Conservation (phyloP, 2,888 invertebrate species). For the Microchrysa polita region DNA sequence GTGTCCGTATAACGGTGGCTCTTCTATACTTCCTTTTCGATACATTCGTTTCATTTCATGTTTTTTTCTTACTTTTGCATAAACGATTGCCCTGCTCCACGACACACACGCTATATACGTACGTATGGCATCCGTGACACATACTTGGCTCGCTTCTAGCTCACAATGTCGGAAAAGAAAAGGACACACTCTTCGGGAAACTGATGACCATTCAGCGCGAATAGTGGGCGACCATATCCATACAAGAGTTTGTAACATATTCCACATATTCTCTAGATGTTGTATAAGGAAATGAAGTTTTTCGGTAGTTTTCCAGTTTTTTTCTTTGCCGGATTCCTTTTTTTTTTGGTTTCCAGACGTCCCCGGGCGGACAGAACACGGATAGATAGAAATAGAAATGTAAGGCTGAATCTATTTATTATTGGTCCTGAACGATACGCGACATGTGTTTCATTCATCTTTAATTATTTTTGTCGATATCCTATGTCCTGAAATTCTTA, state of each 20-base stretch:
- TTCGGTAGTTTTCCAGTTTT: slow-evolving; percentile 5
- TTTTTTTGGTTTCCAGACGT: background rate
- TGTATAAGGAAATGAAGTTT: slow-evolving; percentile 28
- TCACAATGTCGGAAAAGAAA: background rate
- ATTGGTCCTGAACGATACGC: background rate
- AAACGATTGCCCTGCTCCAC: slow-evolving; percentile 44
- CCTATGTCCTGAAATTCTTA: background rate
- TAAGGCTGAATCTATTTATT: background rate
- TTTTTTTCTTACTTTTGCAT: slow-evolving; percentile 55
- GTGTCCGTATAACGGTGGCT: slow-evolving; percentile 18
- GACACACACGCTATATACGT: slow-evolving; percentile 22
- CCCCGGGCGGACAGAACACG: background rate
- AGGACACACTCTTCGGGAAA: background rate
- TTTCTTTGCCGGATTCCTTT: too few species aligned
- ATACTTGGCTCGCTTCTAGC: background rate
- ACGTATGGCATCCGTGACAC: slow-evolving; percentile 23
- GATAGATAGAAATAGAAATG: background rate
- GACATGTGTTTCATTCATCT: slow-evolving; percentile 42
- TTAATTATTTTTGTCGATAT: slow-evolving; percentile 45
- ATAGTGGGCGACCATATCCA: slow-evolving; percentile 31
- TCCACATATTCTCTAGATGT: slow-evolving; percentile 37
- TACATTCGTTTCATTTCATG: too few species aligned
- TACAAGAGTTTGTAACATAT: slow-evolving; percentile 16
- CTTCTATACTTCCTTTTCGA: too few species aligned
- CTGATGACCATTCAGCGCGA: background rate